Evolutionary conservation across 2,113 vertebrate species (phyloP).

Genomic region (Pandion haliaetus): DNA sequence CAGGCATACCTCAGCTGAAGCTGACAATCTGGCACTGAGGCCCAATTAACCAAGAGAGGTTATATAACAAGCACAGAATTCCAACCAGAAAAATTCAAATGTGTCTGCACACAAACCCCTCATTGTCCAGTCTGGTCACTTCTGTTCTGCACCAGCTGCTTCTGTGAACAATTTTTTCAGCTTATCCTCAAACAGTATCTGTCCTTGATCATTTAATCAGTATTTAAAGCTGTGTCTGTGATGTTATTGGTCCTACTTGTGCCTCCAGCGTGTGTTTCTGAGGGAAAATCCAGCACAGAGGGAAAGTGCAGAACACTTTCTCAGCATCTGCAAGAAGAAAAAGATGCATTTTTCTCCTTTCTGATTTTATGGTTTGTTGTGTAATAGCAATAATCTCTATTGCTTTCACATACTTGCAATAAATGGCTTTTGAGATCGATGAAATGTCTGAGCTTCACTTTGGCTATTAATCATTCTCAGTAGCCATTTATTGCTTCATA

Average conservation of each 20-base stretch:
- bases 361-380: constrained; percentile 44
- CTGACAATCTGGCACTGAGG: background rate
- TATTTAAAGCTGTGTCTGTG: constrained; percentile 45
- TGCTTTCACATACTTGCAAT: constrained; percentile 33
- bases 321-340: background rate
- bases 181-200: constrained; percentile 6
- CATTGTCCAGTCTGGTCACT: constrained; percentile 17
- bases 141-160: constrained; percentile 1
- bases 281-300: constrained; percentile 8
- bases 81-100: constrained; percentile 2
- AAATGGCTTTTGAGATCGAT: constrained; percentile 47
- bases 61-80: constrained; percentile 19
- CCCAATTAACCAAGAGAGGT: constrained; percentile 15
- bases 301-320: background rate
- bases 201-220: constrained; percentile 51
- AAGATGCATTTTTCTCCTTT: constrained; percentile 32
- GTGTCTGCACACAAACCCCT: background rate
- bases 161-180: constrained; percentile 30
- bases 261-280: background rate
- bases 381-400: constrained; percentile 46
- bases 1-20: background rate
- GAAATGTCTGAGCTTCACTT: constrained; percentile 25
- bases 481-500: constrained; percentile 46
- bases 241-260: constrained; percentile 43
- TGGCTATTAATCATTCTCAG: constrained; percentile 59